A percentile compares a stretch with the other conserved stretches of the same genome.
Conservation (phyloP, 1,140 invertebrate genomes). For the Choristoneura fumiferana region DNA sequence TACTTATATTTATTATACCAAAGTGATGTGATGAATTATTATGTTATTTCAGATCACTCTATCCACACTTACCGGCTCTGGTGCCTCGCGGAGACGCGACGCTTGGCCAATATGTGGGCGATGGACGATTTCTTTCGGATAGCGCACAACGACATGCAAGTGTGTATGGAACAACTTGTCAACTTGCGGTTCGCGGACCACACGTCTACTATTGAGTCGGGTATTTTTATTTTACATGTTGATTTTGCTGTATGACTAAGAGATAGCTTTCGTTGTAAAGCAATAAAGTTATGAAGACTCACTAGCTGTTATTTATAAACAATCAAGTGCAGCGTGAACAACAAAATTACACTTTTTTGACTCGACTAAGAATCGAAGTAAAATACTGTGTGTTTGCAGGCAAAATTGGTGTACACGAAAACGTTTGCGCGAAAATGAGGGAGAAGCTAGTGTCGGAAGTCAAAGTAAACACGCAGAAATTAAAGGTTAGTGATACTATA, state of each 20-base stretch:
- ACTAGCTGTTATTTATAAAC: too few species aligned
- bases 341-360: too few species aligned
- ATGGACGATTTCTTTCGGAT: constrained; percentile 83
- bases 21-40: constrained; percentile 16
- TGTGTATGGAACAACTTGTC: constrained; percentile 82
- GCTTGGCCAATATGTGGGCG: constrained; percentile 85
- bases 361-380: too few species aligned
- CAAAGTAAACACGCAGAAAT: constrained; percentile 83
- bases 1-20: too few species aligned
- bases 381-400: too few species aligned
- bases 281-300: too few species aligned
- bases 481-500: constrained; percentile 79
- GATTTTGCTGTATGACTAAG: too few species aligned
- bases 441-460: constrained; percentile 88
- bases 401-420: constrained; percentile 73
- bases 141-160: constrained; percentile 82
- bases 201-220: constrained; percentile 72
- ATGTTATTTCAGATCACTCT: constrained; percentile 81
- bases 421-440: constrained; percentile 85
- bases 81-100: constrained; percentile 83
- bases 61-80: constrained; percentile 87
- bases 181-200: constrained; percentile 83
- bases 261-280: too few species aligned
- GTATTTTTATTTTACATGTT: constrained; percentile 37
- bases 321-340: too few species aligned